Conservation (phyloP, 2,888 invertebrate genomes). For the Drosophila eohydei region DNA sequence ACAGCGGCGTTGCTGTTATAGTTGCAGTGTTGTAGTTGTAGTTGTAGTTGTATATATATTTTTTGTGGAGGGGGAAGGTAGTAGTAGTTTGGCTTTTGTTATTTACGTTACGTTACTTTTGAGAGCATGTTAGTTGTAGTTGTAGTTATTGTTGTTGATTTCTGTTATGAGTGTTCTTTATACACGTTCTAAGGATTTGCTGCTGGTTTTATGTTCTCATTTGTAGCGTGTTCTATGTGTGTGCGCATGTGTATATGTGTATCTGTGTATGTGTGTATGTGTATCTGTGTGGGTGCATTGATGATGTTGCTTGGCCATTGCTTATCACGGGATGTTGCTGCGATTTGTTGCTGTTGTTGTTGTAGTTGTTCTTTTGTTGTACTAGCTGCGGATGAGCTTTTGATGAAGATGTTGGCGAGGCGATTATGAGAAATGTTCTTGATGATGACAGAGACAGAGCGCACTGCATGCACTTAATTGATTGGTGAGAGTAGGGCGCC, state of each 20-base stretch:
- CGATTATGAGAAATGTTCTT: slow-evolving; percentile 33
- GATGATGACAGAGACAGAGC: slow-evolving; percentile 20
- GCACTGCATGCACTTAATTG: slow-evolving; percentile 47
- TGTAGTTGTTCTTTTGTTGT: slow-evolving; percentile 44
- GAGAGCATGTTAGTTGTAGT: slow-evolving; percentile 71
- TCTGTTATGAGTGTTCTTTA: slow-evolving; percentile 62
- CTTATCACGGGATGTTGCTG: slow-evolving; percentile 49
- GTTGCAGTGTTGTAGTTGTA: slow-evolving; percentile 47
- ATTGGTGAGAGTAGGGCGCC: slow-evolving; percentile 55
- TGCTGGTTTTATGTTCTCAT: slow-evolving; percentile 56
- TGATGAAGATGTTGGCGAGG: slow-evolving; percentile 42
- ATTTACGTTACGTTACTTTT: slow-evolving; percentile 80
- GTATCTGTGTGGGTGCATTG: slow-evolving; percentile 46
- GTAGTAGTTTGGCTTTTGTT: slow-evolving; percentile 83
- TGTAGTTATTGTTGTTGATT: slow-evolving; percentile 64
- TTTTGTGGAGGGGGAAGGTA: slow-evolving; percentile 69
- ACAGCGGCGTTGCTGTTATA: slow-evolving; percentile 82
- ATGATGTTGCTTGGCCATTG: slow-evolving; percentile 48
- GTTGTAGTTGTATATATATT: slow-evolving; percentile 52
- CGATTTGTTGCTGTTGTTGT: slow-evolving; percentile 43
- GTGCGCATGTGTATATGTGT: slow-evolving; percentile 38
- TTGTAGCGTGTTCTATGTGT: slow-evolving; percentile 46
- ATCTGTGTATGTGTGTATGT: slow-evolving; percentile 40
- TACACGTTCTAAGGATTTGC: slow-evolving; percentile 68
- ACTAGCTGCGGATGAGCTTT: slow-evolving; percentile 53